phyloP scores from a whole-genome alignment of 2,113 vertebrate species.

The Vulpes lagopus region DNA sequence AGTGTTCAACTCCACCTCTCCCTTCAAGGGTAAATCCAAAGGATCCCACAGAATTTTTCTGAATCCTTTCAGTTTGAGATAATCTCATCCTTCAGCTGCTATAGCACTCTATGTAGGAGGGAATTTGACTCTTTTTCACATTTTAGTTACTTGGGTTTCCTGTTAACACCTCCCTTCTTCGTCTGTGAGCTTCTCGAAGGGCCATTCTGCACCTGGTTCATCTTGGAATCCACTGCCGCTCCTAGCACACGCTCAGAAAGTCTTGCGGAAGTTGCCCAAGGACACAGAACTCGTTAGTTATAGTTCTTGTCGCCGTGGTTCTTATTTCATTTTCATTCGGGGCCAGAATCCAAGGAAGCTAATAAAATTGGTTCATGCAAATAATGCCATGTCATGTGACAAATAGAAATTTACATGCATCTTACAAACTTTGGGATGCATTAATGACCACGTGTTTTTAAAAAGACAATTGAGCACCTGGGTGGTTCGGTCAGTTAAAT shows the following conservation, averaged over 20 bases:
- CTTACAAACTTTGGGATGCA: background rate
- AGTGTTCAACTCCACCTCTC: background rate
- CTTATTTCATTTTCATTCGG: conserved; percentile 18
- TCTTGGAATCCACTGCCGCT: background rate
- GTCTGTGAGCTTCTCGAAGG: background rate
- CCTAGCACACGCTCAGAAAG: background rate
- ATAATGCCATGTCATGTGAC: conserved; percentile 15
- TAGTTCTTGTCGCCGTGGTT: background rate
- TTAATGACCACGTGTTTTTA: background rate
- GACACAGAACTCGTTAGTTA: background rate
- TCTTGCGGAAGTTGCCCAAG: background rate
- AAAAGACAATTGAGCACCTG: background rate
- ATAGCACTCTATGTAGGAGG: background rate
- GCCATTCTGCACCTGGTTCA: background rate
- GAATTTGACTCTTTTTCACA: conserved; percentile 12
- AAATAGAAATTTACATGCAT: background rate
- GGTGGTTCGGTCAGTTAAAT: no score
- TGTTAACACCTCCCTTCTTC: background rate
- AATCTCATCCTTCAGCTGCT: background rate
- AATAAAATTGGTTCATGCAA: conserved; percentile 13
- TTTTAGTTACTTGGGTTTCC: background rate
- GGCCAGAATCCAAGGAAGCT: background rate
- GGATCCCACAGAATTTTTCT: background rate
- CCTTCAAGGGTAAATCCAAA: conserved; percentile 7
- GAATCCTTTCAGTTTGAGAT: background rate